phyloP scores from a whole-genome alignment of 2,113 vertebrate species.

The Coreoperca whiteheadi region DNA sequence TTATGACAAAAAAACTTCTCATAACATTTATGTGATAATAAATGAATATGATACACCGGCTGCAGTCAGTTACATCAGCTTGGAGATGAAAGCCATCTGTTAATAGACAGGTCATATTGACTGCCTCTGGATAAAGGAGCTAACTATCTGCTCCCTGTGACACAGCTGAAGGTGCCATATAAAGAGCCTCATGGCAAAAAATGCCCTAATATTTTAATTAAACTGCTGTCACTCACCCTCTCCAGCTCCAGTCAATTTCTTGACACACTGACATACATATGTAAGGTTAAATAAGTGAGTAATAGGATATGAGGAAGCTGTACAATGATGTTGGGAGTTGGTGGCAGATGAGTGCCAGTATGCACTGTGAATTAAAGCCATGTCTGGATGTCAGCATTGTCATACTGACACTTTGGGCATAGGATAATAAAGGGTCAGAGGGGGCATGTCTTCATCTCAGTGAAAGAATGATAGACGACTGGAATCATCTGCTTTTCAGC shows the following conservation, averaged over 20 bases:
- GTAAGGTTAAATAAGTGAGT: conserved; percentile 40
- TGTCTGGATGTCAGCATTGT: conserved; percentile 12
- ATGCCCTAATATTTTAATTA: conserved; percentile 71
- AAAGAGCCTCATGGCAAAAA: conserved; percentile 39
- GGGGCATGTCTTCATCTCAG: conserved; percentile 44
- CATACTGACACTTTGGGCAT: background rate
- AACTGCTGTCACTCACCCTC: conserved; percentile 61
- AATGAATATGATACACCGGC: conserved; percentile 37
- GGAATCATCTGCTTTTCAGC: conserved; percentile 40
- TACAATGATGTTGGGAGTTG: conserved; percentile 1
- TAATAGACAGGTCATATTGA: conserved; percentile 37
- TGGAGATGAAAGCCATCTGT: conserved; percentile 45
- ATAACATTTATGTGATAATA: conserved; percentile 11
- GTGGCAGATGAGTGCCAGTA: conserved; percentile 12
- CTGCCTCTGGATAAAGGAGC: conserved; percentile 44
- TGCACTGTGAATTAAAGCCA: conserved; percentile 31
- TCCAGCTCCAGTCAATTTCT: conserved; percentile 34
- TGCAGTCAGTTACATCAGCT: conserved; percentile 17
- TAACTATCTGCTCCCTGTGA: conserved; percentile 36
- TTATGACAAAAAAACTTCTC: background rate
- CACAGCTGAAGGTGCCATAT: conserved; percentile 44
- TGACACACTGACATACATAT: conserved; percentile 34
- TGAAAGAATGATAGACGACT: conserved; percentile 31
- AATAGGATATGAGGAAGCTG: conserved; percentile 21
- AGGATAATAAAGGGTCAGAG: conserved; percentile 25